Base-by-base conservation (phyloP, 2,888 invertebrate genomes). In the Lutraria lutraria region DNA sequence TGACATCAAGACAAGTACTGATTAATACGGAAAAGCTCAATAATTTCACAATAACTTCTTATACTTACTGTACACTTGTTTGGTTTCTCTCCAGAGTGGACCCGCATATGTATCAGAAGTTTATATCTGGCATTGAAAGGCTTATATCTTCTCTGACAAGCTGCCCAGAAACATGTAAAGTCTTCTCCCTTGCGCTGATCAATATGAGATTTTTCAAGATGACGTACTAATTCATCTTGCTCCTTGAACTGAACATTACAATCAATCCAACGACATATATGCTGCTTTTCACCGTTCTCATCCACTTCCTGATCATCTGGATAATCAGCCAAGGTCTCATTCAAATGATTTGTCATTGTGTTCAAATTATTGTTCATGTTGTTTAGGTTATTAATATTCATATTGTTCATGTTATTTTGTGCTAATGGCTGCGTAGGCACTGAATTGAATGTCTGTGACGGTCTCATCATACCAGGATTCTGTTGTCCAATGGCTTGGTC, bases 91-190 rank as follows among this genome's bases (percentile, higher is more conserved):
- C 96, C 96, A 15, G 96, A 96, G 89, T 96, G 96, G 12, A 96
- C 96, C 53, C 96, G 89, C 96, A 96, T 96, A 93, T 96, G 96
- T 52, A 96, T 96, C 53, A 96, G 94, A 31, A 96, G 95, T 90
- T 96, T 96, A 94, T 96, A 96, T 85, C 96, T 93, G 29, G 96
- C 96, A 92, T 96, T 96, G 93, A 96, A 96, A 29, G 96, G 96
- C 88, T 96, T 96, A 88, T 95, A 95, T 63, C 95, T 93, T 2
- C 96, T 94, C 89, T 94, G 94, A 91, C 96, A 96, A 16, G 95
- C 96, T 13, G 94, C 92, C 96, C 96, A 96, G 94, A 96, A 96
- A 92, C 96, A 96, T 4, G 96, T 96, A 90, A 96, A 96, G 87
- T 96, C 96, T 84, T 96, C 96, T 1, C 96, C 96, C 86, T 96